These are phyloP conservation scores for Heliconius hewitsoni DNA, from an alignment of 1,140 invertebrate genomes.

Conservation along the genomic window DNA sequence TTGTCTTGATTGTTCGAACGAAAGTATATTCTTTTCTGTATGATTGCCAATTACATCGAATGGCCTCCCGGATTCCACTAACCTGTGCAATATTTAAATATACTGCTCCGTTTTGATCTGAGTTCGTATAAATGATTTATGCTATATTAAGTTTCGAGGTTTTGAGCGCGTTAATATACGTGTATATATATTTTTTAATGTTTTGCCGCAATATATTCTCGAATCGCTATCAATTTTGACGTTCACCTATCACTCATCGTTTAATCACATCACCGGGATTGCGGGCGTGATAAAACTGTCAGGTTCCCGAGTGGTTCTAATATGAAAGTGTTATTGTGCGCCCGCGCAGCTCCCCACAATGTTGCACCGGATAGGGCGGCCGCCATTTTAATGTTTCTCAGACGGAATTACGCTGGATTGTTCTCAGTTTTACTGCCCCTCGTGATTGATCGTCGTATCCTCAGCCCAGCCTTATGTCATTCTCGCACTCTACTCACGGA, in stretches of 20 bases:
- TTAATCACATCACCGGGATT: slow-evolving; percentile 46
- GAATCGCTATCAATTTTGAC: slow-evolving; percentile 32
- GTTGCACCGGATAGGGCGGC: slow-evolving; percentile 79
- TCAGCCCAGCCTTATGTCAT: slow-evolving; percentile 77
- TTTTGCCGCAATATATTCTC: slow-evolving; percentile 15
- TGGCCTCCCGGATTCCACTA: slow-evolving; percentile 72
- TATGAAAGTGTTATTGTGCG: slow-evolving; percentile 66
- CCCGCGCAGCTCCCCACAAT: slow-evolving; percentile 58
- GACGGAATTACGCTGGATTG: slow-evolving; percentile 81
- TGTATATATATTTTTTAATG: slow-evolving; percentile 16
- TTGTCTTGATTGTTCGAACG: slow-evolving; percentile 76
- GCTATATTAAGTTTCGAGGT: slow-evolving; percentile 57
- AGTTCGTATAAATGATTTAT: slow-evolving; percentile 71
- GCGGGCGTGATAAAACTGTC: slow-evolving; percentile 52
- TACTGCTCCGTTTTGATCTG: slow-evolving; percentile 62
- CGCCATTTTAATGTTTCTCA: slow-evolving; percentile 78
- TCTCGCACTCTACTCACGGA: slow-evolving; percentile 69
- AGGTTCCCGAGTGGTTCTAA: slow-evolving; percentile 56
- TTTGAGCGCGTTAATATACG: slow-evolving; percentile 31
- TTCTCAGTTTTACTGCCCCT: slow-evolving; percentile 76
- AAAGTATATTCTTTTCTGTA: slow-evolving; percentile 75
- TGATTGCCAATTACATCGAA: slow-evolving; percentile 80
- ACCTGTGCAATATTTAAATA: slow-evolving; percentile 65
- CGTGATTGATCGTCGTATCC: slow-evolving; percentile 79
- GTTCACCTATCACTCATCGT: slow-evolving; percentile 34